Conservation (phyloP, 2,797 vertebrate species). For the Phrynocephalus forsythii region DNA sequence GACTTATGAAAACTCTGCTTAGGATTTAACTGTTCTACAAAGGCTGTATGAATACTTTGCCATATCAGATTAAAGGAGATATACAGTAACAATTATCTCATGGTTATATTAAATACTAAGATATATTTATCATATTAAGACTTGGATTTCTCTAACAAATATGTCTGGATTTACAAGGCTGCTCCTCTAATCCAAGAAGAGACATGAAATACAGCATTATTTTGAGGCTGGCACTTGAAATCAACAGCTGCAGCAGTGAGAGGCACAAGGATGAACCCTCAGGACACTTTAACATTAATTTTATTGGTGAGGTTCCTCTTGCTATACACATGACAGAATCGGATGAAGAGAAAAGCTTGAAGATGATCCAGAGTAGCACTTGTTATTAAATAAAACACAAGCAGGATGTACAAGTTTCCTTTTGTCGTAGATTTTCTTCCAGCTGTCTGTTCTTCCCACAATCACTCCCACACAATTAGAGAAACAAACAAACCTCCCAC, state of each 20-base stretch:
- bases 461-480: conserved; percentile 58
- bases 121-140: conserved; percentile 55
- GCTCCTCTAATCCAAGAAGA: conserved; percentile 60
- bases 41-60: conserved; percentile 53
- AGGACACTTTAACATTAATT: conserved; percentile 70
- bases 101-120: conserved; percentile 62
- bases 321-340: conserved; percentile 66
- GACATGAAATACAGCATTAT: conserved; percentile 53
- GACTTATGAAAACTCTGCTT: background rate
- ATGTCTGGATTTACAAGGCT: conserved; percentile 59
- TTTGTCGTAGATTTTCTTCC: conserved; percentile 67
- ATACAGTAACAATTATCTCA: conserved; percentile 54
- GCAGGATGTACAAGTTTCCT: conserved; percentile 64
- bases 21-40: conserved; percentile 21
- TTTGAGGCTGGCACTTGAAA: conserved; percentile 59
- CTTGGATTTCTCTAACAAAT: conserved; percentile 60
- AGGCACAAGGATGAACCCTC: conserved; percentile 62
- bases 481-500: conserved; percentile 50
- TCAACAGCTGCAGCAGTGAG: conserved; percentile 58
- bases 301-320: conserved; percentile 65
- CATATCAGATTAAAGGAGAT: conserved; percentile 51
- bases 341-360: conserved; percentile 68
- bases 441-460: conserved; percentile 59
- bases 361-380: conserved; percentile 60
- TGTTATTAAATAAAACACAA: conserved; percentile 59